Base-by-base conservation (phyloP, 2,797 vertebrate genomes). In the Gila robusta region DNA sequence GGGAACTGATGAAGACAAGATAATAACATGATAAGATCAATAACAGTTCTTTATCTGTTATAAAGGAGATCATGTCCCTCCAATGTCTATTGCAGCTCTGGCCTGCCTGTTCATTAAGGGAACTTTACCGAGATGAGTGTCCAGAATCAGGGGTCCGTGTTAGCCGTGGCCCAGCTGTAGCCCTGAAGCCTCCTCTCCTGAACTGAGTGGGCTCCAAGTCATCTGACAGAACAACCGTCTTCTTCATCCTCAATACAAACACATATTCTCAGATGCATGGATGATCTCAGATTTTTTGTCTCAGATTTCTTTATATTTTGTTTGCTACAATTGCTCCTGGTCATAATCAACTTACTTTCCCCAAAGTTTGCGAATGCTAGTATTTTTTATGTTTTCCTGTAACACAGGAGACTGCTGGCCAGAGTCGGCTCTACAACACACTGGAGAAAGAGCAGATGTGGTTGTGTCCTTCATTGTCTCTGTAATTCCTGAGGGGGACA, bases 321-420 rank as follows among this genome's bases (percentile, higher is more conserved):
- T 62, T 32, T 14, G 5, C 35, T 77, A 54, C 21, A 37, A 56
- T n/a, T 56, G 3, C 12, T 14, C 4, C 16, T 21, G 26, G 2
- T 54, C 6, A 47, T 35, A 71, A 32, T 26, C 7, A 41, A 96
- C 98, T 97, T 95, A 99, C 98, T 97, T 99, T 93, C 98, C 98
- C 98, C 97, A 99, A 88, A 99, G 96, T 93, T 96, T 98, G 94
- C 94, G 97, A 92, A 99, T 97, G 90, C 97, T 98, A 90, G 97
- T 97, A 86, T 96, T 99, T 93, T 96, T 98, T 91, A 96, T 95
- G 89, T 95, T 96, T 89, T 99, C 98, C 82, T 97, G 94, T 77
- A 96, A 97, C 85, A 97, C 88, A 4, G 97, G 95, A 83, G 95
- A 95, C 9, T 97, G 96, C 47, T 96, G 94, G 54, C 96, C 92